Evolutionary conservation across 2,888 invertebrate genomes (phyloP), one percentile per base, ranked within the genome.

Genomic region (Agrochola lychnidis): DNA sequence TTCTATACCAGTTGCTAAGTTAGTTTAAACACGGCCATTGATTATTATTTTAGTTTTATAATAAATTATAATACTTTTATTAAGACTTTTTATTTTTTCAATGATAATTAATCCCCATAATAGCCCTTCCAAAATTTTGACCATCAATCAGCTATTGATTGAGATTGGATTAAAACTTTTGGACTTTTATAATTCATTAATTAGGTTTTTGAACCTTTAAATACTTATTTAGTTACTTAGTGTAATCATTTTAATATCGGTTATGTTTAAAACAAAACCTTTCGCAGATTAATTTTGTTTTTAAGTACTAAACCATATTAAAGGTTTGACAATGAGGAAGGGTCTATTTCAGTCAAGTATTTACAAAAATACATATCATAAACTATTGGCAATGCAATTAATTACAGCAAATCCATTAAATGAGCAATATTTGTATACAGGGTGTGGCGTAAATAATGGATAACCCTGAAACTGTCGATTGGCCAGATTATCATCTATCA

Each of bases 111-210:
- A 74, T 53, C 14, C 22, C 51, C 25, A 30, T 30, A 30, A 7
- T 30, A 12, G 30, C 19, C 12, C n/a, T 59, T 36, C 10, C 66
- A 56, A 83, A 64, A 62, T 42, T 57, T 0, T 36, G 19, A 3
- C n/a, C 57, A 82, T 85, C 19, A 82, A 73, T 82, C 64, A 78
- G 22, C 5, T 4, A 40, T 73, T 73, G 57, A 77, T 84, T 69
- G 69, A 80, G 53, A 61, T 64, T 36, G 40, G 64, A 57, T 42
- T 22, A 64, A 71, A 77, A 77, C 73, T 85, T 77, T 69, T 19
- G 19, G 19, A 51, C 76, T 69, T 74, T 64, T 61, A 12, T 30
- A 10, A 56, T 61, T 73, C 12, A 68, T 79, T 71, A 64, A 79
- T 79, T 70, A 79, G 45, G 25, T 14, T 63, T 68, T 19, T n/a